These are phyloP conservation scores for Strigamia transsilvanica DNA, from an alignment of 2,888 invertebrate genomes.

Conservation along the genomic window DNA sequence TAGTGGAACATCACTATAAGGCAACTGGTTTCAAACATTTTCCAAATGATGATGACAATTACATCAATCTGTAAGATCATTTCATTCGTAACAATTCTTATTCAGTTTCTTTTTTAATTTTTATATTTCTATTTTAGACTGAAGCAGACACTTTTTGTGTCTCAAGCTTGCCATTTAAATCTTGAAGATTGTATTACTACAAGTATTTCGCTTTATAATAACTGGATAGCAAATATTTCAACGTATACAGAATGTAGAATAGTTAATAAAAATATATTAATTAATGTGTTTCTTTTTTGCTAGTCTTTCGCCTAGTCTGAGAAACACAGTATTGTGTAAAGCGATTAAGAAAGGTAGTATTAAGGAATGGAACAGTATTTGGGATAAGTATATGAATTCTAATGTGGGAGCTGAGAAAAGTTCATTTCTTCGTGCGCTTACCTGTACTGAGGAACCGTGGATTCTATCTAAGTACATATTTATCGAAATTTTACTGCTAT, in stretches of 20 bases:
- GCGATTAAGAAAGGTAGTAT: slow-evolving; percentile 77
- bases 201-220: slow-evolving; percentile 11
- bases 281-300: not conserved
- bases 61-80: not conserved
- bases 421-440: slow-evolving; percentile 75
- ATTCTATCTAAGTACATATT: slow-evolving; percentile 74
- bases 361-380: slow-evolving; percentile 79
- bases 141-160: not conserved
- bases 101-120: not conserved
- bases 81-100: not conserved
- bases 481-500: not conserved
- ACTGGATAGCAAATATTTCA: not conserved
- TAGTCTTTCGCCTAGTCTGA: slow-evolving; percentile 31
- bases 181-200: not conserved
- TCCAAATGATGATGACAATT: not conserved
- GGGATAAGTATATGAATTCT: slow-evolving; percentile 75
- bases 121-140: not conserved
- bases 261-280: not conserved
- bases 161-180: not conserved
- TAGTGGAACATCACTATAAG: not conserved
- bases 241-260: not conserved
- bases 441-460: slow-evolving; percentile 80
- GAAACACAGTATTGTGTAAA: slow-evolving; percentile 59
- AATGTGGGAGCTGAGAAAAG: slow-evolving; percentile 76
- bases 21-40: not conserved